Evolutionary conservation across 2,113 vertebrate species (phyloP), one percentile per base, ranked within the genome.

Genomic region (Caracal caracal): DNA sequence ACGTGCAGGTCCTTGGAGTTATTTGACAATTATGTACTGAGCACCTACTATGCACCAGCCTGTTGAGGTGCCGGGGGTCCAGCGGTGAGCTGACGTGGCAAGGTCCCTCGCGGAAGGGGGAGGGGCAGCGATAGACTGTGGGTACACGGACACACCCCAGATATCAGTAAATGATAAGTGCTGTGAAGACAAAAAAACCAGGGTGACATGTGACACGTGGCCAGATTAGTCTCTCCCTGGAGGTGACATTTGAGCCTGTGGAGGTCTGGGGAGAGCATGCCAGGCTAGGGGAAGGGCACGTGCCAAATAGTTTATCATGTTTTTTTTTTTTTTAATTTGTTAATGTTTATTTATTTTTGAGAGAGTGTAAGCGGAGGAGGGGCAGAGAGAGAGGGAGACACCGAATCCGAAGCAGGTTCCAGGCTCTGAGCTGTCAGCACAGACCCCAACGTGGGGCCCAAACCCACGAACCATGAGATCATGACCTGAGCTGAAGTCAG

Each of bases 1-100:
- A 2, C 0, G 6, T 0, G 16, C 78, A 56, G 53, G 73, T 40
- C 93, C 37, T 56, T 26, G 2, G 4, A 28, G 40, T 75, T 28
- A 40, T 40, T 43, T 30, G 33, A 49, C 83, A 66, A 33, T 35
- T 30, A 20, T 4, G 40, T 12, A 1, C 3, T 15, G 47, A 85
- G 80, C 35, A 33, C 63, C 90, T 88, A 86, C 51, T 10, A 9
- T 3, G 80, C 2, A 0, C 24, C 20, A 19, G 70, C 20, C 68
- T 30, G 30, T 33, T 47, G 76, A 79, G 78, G 19, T 1, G 3
- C 37, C 8, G 10, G 75, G 37, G 11, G 8, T 6, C 51, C 30
- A 6, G 11, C 13, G 3, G 10, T 2, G 22, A 79, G 53, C 49
- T 35, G 3, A 0, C 0, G 0, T 8, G 51, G 33, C 51, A 26